Evolutionary conservation across 1,140 invertebrate species (phyloP), one percentile per base, ranked within the genome.

Genomic region (Apis dorsata): DNA sequence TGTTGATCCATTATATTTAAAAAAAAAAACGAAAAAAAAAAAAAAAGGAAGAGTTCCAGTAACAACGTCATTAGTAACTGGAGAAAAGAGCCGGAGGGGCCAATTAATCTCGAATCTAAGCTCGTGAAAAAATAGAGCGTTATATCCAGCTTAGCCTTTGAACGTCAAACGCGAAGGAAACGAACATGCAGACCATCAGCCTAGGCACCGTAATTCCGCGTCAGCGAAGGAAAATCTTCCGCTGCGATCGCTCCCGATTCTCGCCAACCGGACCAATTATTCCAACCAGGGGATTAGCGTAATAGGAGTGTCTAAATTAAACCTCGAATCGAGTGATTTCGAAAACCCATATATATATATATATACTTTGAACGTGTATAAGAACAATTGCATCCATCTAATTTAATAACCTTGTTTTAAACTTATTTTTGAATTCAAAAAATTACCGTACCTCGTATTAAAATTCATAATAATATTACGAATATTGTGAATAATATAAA

Each of bases 181-280:
- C 57, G 57, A 74, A 74, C 59, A 21, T 57, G 59, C 59, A 63
- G 49, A 65, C 49, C 49, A 34, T 65, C 74, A 34, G 65, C n/a
- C 60, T 53, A 65, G 60, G 65, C 60, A 28, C 49, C 49, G 74
- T 76, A 65, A 76, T 76, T 76, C 74, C 74, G 60, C 74, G 74
- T 65, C 74, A 65, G 60, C 44, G 62, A 76, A 65, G 63, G 63
- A 82, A 79, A 66, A 81, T 59, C 71, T 73, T 81, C 71, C 79
- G 34, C 21, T 28, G 44, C 66, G 53, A 78, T 84, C 70, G 66
- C 72, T 19, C 68, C 28, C 34, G 55, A 55, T 66, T n/a, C 65
- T 69, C 28, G 65, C 1, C 66, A 19, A 59, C 66, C 51, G 55
- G 17, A 51, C 44, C 68, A 13, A 60, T 79, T 81, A 77, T 77